A percentile compares a stretch with the other conserved stretches of the same genome.
phyloP scores from a whole-genome alignment of 2,888 invertebrate species.

The Caenorhabditis angaria region DNA sequence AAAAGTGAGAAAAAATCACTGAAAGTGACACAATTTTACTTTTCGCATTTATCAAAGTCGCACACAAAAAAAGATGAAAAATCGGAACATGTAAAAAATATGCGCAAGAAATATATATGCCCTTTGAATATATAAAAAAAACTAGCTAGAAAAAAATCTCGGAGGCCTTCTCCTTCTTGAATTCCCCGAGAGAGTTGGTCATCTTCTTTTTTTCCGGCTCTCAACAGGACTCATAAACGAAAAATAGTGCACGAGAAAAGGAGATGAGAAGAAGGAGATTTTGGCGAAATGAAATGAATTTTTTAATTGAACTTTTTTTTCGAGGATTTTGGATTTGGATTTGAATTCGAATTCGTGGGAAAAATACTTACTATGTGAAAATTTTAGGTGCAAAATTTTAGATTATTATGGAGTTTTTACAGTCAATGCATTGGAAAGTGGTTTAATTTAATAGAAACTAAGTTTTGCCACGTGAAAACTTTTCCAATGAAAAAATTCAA shows the following conservation, averaged over 20 bases:
- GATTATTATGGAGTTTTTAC: no score
- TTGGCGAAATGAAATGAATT: background rate
- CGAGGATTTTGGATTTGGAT: no score
- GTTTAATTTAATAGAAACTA: no score
- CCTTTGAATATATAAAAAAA: conserved; percentile 1
- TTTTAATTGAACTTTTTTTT: conserved; percentile 1
- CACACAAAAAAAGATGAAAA: background rate
- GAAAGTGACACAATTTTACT: no score
- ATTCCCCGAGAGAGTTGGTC: background rate
- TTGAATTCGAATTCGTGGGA: background rate
- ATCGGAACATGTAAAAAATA: background rate
- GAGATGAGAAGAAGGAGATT: background rate
- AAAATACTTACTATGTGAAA: no score
- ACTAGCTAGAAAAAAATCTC: conserved; percentile 4
- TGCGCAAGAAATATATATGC: background rate
- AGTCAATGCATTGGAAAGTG: no score
- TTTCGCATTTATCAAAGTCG: no score
- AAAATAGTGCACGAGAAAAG: background rate
- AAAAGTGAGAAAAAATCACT: no score
- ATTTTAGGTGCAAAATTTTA: no score
- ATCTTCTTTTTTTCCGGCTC: no score
- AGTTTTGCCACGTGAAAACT: background rate
- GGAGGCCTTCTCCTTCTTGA: background rate
- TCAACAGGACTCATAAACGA: background rate
- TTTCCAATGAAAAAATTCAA: no score